These are phyloP conservation scores for Wiebesia pumilae DNA, from an alignment of 1,140 invertebrate species.

Conservation along the genomic window DNA sequence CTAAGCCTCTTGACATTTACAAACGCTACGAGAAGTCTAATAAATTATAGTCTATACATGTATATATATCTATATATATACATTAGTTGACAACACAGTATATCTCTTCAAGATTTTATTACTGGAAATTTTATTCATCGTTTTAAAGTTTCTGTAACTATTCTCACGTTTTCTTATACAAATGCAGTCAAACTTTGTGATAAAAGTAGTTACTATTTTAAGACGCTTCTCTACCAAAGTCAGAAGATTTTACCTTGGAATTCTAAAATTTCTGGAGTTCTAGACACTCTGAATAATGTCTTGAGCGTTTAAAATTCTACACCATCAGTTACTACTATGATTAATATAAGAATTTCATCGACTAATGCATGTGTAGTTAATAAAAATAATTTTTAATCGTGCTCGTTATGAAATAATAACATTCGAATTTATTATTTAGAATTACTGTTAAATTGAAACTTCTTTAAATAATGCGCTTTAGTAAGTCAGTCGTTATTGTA, in stretches of 20 bases:
- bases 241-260: background rate
- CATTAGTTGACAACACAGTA: background rate
- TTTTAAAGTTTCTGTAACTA: background rate
- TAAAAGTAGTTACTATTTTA: background rate
- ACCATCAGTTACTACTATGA: background rate
- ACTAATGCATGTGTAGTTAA: too few species aligned
- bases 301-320: too few species aligned
- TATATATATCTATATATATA: background rate
- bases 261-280: background rate
- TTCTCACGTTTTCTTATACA: background rate
- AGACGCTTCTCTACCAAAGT: background rate
- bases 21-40: background rate
- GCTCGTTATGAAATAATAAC: too few species aligned
- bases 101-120: background rate
- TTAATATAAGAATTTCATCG: too few species aligned
- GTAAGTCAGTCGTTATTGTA: too few species aligned
- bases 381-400: too few species aligned
- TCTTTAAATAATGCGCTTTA: too few species aligned
- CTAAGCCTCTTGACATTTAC: background rate
- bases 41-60: background rate
- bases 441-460: too few species aligned
- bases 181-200: background rate
- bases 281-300: background rate
- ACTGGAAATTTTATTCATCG: background rate
- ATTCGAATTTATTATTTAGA: too few species aligned